Conservation (phyloP, 2,888 invertebrate species). For the Polyommatus icarus region DNA sequence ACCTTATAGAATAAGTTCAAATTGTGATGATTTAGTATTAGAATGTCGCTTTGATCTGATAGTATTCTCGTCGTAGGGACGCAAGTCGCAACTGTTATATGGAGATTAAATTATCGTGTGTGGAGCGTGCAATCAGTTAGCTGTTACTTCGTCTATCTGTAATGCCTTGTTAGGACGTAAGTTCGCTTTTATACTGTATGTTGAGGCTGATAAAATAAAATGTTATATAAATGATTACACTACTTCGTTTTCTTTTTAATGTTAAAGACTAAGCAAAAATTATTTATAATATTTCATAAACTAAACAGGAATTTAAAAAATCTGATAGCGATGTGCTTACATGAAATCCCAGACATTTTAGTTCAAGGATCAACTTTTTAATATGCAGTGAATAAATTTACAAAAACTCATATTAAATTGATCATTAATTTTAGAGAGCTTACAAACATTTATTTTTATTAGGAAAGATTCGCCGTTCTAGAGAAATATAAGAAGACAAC, state of each 20-base stretch:
- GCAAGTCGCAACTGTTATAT: constrained; percentile 33
- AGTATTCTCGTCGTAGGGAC: constrained; percentile 30
- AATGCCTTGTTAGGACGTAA: constrained; percentile 65
- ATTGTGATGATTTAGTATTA: constrained; percentile 78
- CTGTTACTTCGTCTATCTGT: constrained; percentile 73
- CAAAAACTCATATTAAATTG: no score
- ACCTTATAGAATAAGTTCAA: constrained; percentile 77
- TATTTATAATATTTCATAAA: background rate
- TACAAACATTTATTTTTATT: no score
- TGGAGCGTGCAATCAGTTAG: constrained; percentile 62
- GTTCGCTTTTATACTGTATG: constrained; percentile 52
- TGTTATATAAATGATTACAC: constrained; percentile 52
- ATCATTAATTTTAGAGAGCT: no score
- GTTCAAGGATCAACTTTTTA: no score
- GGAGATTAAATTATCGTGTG: constrained; percentile 43
- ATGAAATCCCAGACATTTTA: no score
- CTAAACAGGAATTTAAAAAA: no score
- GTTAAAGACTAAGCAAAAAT: background rate
- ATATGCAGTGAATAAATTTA: no score
- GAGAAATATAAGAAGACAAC: no score
- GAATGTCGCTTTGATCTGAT: constrained; percentile 52
- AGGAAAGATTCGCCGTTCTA: no score
- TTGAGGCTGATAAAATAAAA: constrained; percentile 75
- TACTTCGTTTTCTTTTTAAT: constrained; percentile 34
- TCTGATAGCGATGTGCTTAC: background rate